phyloP scores from a whole-genome alignment of 2,113 vertebrate genomes.

The Halichoeres trimaculatus region DNA sequence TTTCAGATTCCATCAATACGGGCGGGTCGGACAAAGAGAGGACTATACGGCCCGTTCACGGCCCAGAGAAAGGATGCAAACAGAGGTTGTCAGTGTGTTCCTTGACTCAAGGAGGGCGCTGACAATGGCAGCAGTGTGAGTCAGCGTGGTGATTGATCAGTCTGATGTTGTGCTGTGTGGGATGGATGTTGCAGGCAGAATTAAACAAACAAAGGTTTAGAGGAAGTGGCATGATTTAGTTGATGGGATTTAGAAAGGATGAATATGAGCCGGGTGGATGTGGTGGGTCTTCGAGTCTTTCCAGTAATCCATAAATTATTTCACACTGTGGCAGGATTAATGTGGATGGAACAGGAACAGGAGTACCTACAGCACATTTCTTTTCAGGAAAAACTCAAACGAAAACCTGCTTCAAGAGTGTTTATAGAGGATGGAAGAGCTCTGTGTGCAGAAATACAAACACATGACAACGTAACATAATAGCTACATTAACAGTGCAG shows the following conservation, averaged over 20 bases:
- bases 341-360: background rate
- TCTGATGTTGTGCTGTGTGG: constrained; percentile 61
- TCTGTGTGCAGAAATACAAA: no score
- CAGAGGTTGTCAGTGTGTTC: constrained; percentile 66
- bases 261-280: constrained; percentile 31
- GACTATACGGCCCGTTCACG: constrained; percentile 62
- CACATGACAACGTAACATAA: no score
- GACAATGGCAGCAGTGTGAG: constrained; percentile 79
- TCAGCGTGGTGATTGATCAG: constrained; percentile 74
- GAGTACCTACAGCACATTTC: constrained; percentile 2
- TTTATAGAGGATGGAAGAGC: background rate
- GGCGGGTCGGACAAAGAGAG: constrained; percentile 72
- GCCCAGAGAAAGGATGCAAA: constrained; percentile 65
- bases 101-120: constrained; percentile 54
- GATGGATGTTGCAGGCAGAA: constrained; percentile 54
- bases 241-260: constrained; percentile 53
- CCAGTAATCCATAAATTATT: constrained; percentile 46
- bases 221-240: constrained; percentile 67
- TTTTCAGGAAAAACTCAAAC: background rate
- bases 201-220: constrained; percentile 63
- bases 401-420: background rate
- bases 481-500: no score
- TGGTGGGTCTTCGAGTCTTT: constrained; percentile 37
- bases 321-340: constrained; percentile 36
- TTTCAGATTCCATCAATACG: constrained; percentile 81